Evolutionary conservation across 2,797 vertebrate genomes (phyloP).

Genomic region (Nasua narica): DNA sequence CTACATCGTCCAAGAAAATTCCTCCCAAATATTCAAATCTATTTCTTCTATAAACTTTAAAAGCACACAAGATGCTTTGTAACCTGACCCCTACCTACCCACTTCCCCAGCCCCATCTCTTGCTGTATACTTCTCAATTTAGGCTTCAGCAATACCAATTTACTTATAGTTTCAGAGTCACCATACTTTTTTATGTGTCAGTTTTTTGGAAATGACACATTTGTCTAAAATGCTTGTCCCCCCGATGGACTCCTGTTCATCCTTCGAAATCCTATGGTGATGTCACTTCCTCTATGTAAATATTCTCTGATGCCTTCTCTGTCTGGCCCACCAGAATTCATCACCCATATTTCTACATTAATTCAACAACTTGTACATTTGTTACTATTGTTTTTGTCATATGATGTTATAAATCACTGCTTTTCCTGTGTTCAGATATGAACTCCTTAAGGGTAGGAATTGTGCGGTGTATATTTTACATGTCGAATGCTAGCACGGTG

Average conservation of each 20-base stretch:
- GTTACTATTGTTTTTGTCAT: not conserved
- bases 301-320: not conserved
- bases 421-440: not conserved
- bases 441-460: not conserved
- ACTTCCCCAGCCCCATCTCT: not conserved
- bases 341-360: not conserved
- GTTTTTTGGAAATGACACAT: not conserved
- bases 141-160: not conserved
- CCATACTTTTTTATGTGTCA: not conserved
- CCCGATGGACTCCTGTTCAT: not conserved
- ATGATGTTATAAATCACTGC: not conserved
- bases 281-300: not conserved
- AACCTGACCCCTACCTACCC: not conserved
- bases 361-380: not conserved
- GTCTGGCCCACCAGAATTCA: not conserved
- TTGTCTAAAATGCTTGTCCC: not conserved
- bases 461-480: not conserved
- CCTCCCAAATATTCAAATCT: not conserved
- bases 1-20: not conserved
- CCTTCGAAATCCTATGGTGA: not conserved
- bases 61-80: not conserved
- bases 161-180: not conserved
- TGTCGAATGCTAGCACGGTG: not conserved
- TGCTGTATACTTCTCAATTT: not conserved
- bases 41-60: not conserved